Evolutionary conservation across 1,140 invertebrate genomes (phyloP).

Genomic region (Cyrtorhinus lividipennis): DNA sequence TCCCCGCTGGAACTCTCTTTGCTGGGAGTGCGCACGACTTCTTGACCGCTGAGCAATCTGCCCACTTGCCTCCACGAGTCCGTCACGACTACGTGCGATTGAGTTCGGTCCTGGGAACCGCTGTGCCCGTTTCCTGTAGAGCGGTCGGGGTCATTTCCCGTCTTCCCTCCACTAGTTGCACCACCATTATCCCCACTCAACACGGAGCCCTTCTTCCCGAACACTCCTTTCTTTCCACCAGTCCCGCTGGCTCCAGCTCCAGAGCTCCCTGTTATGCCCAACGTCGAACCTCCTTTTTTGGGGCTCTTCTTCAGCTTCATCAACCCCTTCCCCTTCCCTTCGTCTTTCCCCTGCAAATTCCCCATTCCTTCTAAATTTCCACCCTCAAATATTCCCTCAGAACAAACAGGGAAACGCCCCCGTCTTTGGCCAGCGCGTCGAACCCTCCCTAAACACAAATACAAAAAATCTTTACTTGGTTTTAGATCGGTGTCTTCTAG

Average conservation of each 20-base stretch:
- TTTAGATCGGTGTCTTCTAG: background rate
- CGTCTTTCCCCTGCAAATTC: slow-evolving; percentile 1
- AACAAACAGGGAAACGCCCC: background rate
- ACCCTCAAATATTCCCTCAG: background rate
- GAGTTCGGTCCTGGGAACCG: background rate
- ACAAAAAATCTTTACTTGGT: slow-evolving; percentile 8
- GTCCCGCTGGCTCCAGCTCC: background rate
- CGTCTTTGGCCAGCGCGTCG: background rate
- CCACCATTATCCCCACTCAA: background rate
- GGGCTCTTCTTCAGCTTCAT: background rate
- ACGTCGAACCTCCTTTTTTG: background rate
- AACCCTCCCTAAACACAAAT: background rate
- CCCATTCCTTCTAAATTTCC: background rate
- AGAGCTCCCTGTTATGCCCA: background rate
- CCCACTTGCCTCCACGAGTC: slow-evolving; percentile 17
- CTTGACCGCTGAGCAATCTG: background rate
- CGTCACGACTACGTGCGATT: slow-evolving; percentile 10
- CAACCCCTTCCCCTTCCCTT: background rate
- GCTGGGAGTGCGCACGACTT: slow-evolving; percentile 13
- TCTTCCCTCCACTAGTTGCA: background rate
- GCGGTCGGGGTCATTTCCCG: background rate
- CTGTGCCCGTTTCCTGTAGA: background rate
- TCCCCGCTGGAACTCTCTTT: slow-evolving; percentile 16
- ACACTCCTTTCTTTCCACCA: background rate
- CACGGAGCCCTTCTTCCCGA: background rate